Evolutionary conservation across 2,888 invertebrate genomes (phyloP), one percentile per base, ranked within the genome.

Genomic region (Apamea sordens): DNA sequence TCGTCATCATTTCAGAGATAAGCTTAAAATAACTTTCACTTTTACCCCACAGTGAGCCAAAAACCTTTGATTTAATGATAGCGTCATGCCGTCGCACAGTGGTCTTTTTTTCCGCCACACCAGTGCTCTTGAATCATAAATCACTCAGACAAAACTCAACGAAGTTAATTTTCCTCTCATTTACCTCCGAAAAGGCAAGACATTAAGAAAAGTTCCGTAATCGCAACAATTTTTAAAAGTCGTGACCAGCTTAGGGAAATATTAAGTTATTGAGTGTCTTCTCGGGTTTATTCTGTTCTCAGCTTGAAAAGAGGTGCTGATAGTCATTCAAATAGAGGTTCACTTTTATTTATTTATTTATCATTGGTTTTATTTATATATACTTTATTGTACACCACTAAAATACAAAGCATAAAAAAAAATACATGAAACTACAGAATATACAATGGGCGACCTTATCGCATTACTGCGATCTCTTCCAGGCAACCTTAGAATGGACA

Each of bases 131-230:
- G 69, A 88, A 77, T 81, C 77, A 88, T 88, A 89, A 90, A 90
- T 89, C 85, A 87, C 73, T 71, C 41, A 53, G 83, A 79, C 77
- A 73, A 76, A 84, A 85, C 69, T 85, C 80, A 63, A 72, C 76
- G 50, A 84, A 88, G 77, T 83, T 86, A 84, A 88, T 89, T 87
- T 89, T 87, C 73, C 79, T 84, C 83, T 84, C 85, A 83, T 87
- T 90, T 86, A 76, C 84, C 68, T 36, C 67, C 10, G 56, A 83
- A 89, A 89, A 81, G 70, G 70, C 41, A 63, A 47, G 70, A 59
- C 70, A 79, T 77, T 75, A 77, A 76, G 83, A 84, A 82, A 86
- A 88, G 67, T 84, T 88, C 63, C 70, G 73, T 88, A 80, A 89
- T 88, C 82, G 82, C 70, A 59, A 83, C 76, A 85, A 73, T 86